Conservation (phyloP, 2,113 vertebrate genomes). For the Microtus montanus region DNA sequence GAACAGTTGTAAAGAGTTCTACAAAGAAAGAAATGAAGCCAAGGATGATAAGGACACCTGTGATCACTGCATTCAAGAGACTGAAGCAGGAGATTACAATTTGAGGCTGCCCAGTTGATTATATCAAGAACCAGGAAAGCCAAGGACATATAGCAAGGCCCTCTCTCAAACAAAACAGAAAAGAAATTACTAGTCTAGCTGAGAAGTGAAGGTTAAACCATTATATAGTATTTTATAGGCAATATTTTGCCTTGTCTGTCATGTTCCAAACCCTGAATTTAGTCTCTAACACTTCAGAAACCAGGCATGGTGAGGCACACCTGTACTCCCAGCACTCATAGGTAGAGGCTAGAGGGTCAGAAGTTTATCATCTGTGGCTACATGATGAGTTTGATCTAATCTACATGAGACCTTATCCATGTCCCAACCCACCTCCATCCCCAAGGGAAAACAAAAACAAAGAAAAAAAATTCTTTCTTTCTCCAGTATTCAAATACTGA, state of each 20-base stretch:
- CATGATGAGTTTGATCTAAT: neutral
- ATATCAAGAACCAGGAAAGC: neutral
- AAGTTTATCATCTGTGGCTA: neutral
- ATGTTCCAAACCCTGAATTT: neutral
- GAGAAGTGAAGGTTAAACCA: constrained; percentile 35
- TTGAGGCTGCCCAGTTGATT: neutral
- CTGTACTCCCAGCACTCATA: neutral
- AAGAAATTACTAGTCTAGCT: neutral
- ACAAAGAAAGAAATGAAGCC: constrained; percentile 27
- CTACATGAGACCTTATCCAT: no score
- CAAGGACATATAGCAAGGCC: neutral
- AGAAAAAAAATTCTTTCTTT: neutral
- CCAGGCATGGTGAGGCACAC: neutral
- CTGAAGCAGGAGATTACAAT: neutral
- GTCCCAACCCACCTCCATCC: neutral
- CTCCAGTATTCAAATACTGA: neutral
- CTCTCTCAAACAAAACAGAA: neutral
- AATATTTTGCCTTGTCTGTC: neutral
- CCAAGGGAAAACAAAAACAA: neutral
- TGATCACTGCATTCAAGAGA: neutral
- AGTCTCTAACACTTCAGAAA: neutral
- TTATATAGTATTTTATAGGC: constrained; percentile 33
- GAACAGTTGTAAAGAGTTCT: constrained; percentile 25
- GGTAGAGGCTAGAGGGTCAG: neutral
- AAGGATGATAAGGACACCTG: neutral